A percentile compares a stretch with the other conserved stretches of the same genome.
These are phyloP conservation scores for Listronotus bonariensis DNA, from an alignment of 1,140 invertebrate species.

Conservation along the genomic window DNA sequence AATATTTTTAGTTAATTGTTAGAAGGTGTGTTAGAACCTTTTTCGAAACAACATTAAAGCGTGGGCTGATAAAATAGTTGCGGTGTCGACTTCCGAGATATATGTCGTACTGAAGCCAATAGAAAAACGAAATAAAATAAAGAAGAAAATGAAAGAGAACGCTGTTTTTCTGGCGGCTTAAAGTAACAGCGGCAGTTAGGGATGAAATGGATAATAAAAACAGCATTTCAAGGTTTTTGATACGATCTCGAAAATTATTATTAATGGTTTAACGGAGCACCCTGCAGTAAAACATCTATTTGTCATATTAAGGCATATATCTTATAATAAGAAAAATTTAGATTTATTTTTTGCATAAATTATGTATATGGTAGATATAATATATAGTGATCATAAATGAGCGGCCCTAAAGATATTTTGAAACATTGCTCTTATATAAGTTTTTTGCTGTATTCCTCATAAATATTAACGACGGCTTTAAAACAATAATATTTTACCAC, in stretches of 20 bases:
- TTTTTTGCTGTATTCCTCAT: no score
- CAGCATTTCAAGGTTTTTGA: conserved; percentile 11
- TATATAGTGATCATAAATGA: no score
- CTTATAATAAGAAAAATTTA: background rate
- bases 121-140: conserved; percentile 25
- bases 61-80: conserved; percentile 9
- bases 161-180: conserved; percentile 14
- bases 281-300: conserved; percentile 18
- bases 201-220: conserved; percentile 11
- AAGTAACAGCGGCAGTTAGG: conserved; percentile 12
- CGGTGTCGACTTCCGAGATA: conserved; percentile 6
- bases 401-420: no score
- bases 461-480: no score
- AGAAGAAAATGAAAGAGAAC: conserved; percentile 22
- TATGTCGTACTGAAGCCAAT: conserved; percentile 21
- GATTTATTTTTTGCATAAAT: no score
- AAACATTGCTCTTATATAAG: no score
- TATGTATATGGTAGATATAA: no score
- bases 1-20: no score
- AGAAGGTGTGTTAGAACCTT: no score
- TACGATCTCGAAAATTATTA: conserved; percentile 16
- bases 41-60: no score
- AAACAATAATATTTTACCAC: no score
- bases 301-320: conserved; percentile 19
- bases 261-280: conserved; percentile 18